Base-by-base conservation (phyloP, 2,888 invertebrate species). In the Tholera decimalis region DNA sequence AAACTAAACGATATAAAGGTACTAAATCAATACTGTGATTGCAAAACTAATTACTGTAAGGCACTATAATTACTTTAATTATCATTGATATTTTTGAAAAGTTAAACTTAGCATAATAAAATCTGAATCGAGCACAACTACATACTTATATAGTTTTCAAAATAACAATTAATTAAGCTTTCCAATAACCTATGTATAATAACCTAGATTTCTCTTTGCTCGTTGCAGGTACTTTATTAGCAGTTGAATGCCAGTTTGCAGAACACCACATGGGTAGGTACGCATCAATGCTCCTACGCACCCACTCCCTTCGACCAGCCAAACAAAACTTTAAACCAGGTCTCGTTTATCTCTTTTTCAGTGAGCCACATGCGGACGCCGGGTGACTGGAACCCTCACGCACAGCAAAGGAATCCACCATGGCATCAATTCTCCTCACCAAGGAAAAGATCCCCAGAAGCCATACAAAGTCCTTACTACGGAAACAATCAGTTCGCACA, bases 231-330 rank as follows among this genome's bases (percentile, higher is more conserved):
- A 84, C 92, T 8, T 78, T 93, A 15, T 73, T 91, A 18, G 83
- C 83, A 57, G 83, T 85, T 78, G 82, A 77, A 90, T 89, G 93
- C 84, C 94, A 95, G 83, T 90, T 89, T 64, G 82, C 87, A 77
- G 90, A 80, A 74, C 93, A 89, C 84, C 95, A 94, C 82, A 93
- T 91, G 93, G 95, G 95, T 95, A 95, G 95, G 95, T 95, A 95
- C 86, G 95, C 95, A 95, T 95, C 95, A 93, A 87, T 85, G 77
- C 81, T 79, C 69, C 73, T 73, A 65, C 62, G 41, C 55, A 46
- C 20, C 39, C 60, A 41, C 6, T 47, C 11, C 20, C 44, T 26
- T 55, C n/a, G 26, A 44, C 28, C 15, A 46, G 6, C 26, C 15
- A 44, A 60, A 75, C 73, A 65, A 61, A 69, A 63, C 65, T 43